A percentile compares a stretch with the other conserved stretches of the same genome.
phyloP scores from a whole-genome alignment of 1,140 invertebrate genomes.

The Leptonema lineaticorne region DNA sequence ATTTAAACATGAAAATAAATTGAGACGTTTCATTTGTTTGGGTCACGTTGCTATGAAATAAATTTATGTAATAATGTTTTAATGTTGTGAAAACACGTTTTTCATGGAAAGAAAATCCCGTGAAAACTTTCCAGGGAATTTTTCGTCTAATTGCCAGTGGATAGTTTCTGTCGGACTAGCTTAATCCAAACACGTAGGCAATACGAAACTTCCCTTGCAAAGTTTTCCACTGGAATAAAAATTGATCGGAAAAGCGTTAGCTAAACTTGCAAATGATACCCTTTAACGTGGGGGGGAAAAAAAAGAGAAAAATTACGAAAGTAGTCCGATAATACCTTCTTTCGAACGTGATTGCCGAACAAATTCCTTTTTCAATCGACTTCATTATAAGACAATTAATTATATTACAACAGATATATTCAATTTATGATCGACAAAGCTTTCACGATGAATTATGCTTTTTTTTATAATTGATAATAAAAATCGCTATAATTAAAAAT shows the following conservation, averaged over 20 bases:
- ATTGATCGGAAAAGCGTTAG: constrained; percentile 24
- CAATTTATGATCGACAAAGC: no score
- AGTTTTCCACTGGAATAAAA: constrained; percentile 23
- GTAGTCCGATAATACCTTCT: no score
- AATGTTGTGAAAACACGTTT: constrained; percentile 17
- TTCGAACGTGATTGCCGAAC: no score
- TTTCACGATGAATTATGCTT: no score
- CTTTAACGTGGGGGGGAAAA: neutral
- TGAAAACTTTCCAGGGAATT: constrained; percentile 15
- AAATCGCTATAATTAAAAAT: neutral
- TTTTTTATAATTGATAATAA: no score
- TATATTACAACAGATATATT: no score
- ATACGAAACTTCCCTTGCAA: constrained; percentile 31
- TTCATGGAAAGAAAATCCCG: constrained; percentile 5
- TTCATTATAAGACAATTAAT: no score
- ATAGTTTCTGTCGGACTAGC: constrained; percentile 28
- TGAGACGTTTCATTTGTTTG: neutral
- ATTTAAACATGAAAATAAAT: neutral
- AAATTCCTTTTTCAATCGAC: no score
- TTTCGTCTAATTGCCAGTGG: constrained; percentile 30
- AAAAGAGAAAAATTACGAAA: neutral
- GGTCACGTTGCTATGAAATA: neutral
- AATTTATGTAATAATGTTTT: constrained; percentile 9
- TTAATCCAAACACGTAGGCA: constrained; percentile 37
- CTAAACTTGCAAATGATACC: constrained; percentile 26